Evolutionary conservation across 2,888 invertebrate genomes (phyloP).

Genomic region (Erynnis tages): DNA sequence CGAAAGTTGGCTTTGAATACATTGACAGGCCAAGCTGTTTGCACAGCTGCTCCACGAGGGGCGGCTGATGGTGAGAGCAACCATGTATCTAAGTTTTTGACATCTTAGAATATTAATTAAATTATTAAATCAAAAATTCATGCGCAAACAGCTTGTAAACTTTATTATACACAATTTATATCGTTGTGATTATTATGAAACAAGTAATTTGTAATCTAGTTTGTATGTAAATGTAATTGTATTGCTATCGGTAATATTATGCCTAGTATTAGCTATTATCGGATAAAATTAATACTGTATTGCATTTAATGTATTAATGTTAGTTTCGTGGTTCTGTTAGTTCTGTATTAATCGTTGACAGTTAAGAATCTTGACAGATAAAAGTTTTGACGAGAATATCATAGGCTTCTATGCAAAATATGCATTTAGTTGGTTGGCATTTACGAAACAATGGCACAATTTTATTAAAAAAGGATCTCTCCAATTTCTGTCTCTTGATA

Average conservation of each 20-base stretch:
- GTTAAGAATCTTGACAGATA: conserved; percentile 33
- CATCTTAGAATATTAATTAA: conserved; percentile 29
- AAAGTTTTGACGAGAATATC: not conserved
- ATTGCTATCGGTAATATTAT: conserved; percentile 54
- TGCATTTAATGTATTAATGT: conserved; percentile 71
- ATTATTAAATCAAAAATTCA: conserved; percentile 31
- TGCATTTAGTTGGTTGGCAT: conserved; percentile 23
- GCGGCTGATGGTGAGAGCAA: not conserved
- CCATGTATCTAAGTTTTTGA: conserved; percentile 6
- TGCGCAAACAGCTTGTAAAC: conserved; percentile 37
- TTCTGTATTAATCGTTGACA: conserved; percentile 42
- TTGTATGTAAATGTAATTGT: conserved; percentile 56
- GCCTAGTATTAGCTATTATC: conserved; percentile 55
- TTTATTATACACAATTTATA: conserved; percentile 49
- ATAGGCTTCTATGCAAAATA: conserved; percentile 5
- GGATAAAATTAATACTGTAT: conserved; percentile 46
- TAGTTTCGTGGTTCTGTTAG: conserved; percentile 45
- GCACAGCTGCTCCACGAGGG: conserved; percentile 16
- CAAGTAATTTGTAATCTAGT: conserved; percentile 58
- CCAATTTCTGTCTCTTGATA: not conserved
- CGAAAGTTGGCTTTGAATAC: conserved; percentile 7
- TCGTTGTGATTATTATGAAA: conserved; percentile 64
- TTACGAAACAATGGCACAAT: conserved; percentile 18
- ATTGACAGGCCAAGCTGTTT: conserved; percentile 15
- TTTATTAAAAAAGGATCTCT: conserved; percentile 2